Conservation (phyloP, 2,888 invertebrate genomes). For the Pardosa pseudoannulata region DNA sequence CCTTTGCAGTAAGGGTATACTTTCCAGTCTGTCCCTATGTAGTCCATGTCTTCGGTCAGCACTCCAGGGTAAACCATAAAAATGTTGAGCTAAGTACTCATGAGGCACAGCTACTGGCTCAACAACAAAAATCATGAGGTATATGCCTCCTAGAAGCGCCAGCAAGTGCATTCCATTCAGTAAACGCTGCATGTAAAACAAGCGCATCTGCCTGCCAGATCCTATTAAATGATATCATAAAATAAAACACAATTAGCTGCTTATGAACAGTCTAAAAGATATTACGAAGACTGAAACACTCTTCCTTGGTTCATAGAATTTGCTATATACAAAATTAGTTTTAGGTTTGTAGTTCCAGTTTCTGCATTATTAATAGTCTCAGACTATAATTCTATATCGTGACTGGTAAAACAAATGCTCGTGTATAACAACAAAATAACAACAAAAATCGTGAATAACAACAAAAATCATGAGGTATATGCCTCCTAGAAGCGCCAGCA, state of each 20-base stretch:
- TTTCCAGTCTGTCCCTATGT: neutral
- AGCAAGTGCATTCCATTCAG: slow-evolving; percentile 46
- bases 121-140: slow-evolving; percentile 68
- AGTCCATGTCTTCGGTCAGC: slow-evolving; percentile 28
- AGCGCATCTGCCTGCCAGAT: slow-evolving; percentile 32
- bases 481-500: slow-evolving; percentile 48
- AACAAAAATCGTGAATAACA: no score
- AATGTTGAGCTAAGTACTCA: slow-evolving; percentile 37
- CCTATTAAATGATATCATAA: slow-evolving; percentile 21
- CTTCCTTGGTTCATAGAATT: no score
- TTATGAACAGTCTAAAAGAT: no score
- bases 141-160: slow-evolving; percentile 56
- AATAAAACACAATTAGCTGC: no score
- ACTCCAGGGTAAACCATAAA: slow-evolving; percentile 54
- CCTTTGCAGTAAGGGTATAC: neutral
- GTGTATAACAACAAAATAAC: no score
- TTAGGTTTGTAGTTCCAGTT: no score
- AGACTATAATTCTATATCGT: no score
- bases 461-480: slow-evolving; percentile 69
- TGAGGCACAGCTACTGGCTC: slow-evolving; percentile 63
- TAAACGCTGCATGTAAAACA: slow-evolving; percentile 42
- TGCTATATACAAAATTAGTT: no score
- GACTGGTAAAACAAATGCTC: no score
- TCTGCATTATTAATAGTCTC: no score
- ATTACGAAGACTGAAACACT: no score